Base-by-base conservation (phyloP, 2,888 invertebrate genomes). In the Axea sp. region DNA sequence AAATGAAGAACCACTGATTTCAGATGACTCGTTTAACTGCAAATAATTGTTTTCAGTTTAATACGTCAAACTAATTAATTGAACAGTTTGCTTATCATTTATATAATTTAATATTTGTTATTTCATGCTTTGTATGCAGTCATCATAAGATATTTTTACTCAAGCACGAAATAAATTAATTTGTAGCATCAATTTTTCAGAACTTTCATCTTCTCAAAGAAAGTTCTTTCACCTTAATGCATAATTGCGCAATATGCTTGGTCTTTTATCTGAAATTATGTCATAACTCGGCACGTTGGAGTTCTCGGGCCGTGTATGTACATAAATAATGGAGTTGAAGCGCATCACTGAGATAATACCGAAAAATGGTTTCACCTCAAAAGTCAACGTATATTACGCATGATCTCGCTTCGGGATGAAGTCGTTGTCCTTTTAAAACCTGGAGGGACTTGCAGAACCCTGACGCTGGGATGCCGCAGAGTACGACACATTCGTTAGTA, bases 261-360 rank as follows among this genome's bases (percentile, higher is more conserved):
- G 24, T 57, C 37, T 49, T 59, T 68, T 65, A 53, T 53, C 55
- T 47, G 75, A 81, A 83, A 83, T 83, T 80, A 82, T 78, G 80
- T 83, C 81, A 83, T 83, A 83, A 81, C 73, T 71, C 39, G 41
- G 55, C 62, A 77, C 76, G 74, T 75, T 78, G 79, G 71, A 53
- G 47, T 67, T 55, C 14, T 11, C 76, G 73, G 62, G 76, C 2
- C 19, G 31, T 43, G 26, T 9, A 39, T 62, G 57, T 67, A 75
- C 79, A 83, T 82, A 83, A 83, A 83, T 84, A 81, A 83, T 79
- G 78, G 76, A 77, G 74, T 75, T 76, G 65, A 68, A 79, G 71
- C 78, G 78, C 79, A 79, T 82, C 81, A 82, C 82, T 81, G 83
- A 81, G 80, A 83, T 84, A 83, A 82, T 83, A 80, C 80, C 80